Evolutionary conservation across 1,140 invertebrate species (phyloP).

Genomic region (Stegodyphus dumicola): DNA sequence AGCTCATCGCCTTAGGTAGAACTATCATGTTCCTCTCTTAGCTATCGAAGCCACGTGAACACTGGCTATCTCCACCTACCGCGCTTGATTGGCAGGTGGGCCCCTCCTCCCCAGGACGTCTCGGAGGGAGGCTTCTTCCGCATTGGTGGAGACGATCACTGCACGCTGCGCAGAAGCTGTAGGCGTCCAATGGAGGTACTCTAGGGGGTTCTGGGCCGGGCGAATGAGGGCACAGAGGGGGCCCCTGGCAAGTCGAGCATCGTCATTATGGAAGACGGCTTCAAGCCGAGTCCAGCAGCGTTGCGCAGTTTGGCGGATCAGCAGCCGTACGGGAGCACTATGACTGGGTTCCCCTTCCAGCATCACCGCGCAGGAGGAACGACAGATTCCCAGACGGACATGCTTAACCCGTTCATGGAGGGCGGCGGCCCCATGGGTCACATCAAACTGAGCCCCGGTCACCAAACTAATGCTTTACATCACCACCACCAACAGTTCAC

Average conservation of each 20-base stretch:
- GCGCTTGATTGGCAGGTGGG: conserved; percentile 56
- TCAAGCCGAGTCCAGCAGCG: conserved; percentile 46
- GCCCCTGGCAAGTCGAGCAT: neutral
- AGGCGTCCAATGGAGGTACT: conserved; percentile 11
- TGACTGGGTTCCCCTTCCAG: conserved; percentile 51
- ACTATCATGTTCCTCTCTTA: too few species aligned
- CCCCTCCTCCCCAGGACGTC: conserved; percentile 33
- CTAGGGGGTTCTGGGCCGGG: neutral
- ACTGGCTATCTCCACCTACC: conserved; percentile 19
- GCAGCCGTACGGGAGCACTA: conserved; percentile 18
- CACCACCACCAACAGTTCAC: conserved; percentile 35
- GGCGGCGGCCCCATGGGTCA: neutral
- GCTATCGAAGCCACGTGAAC: neutral
- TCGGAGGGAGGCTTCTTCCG: conserved; percentile 20
- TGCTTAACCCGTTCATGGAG: conserved; percentile 43
- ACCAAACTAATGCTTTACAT: neutral
- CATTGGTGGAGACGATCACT: conserved; percentile 10
- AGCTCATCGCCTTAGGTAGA: too few species aligned
- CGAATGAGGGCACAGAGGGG: neutral
- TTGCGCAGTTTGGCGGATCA: conserved; percentile 31
- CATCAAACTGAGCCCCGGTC: conserved; percentile 44
- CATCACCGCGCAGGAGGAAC: neutral
- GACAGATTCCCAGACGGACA: conserved; percentile 17
- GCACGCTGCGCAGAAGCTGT: neutral
- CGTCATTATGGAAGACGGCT: conserved; percentile 55